These are phyloP conservation scores for Sinohyriopsis cumingii DNA, from an alignment of 2,888 invertebrate species.

Conservation along the genomic window DNA sequence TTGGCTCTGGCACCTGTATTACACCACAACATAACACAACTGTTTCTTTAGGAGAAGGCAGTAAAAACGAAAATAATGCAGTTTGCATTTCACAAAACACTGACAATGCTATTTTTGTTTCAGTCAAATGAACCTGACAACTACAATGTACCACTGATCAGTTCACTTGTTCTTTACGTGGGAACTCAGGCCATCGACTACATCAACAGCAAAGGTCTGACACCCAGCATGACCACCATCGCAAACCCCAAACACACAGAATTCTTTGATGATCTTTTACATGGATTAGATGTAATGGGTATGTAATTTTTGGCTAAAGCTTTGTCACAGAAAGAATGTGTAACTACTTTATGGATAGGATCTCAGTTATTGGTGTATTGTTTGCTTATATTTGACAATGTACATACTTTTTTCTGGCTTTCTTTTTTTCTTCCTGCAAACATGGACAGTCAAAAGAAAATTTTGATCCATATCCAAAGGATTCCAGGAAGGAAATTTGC, in stretches of 20 bases:
- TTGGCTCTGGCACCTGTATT: too few species aligned
- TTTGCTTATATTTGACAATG: too few species aligned
- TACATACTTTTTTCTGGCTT: too few species aligned
- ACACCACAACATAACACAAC: too few species aligned
- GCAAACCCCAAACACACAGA: conserved; percentile 98
- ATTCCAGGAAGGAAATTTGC: too few species aligned
- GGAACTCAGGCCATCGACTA: conserved; percentile 96
- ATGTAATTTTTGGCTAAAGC: background rate
- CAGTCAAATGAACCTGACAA: conserved; percentile 82
- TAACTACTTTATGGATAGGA: too few species aligned
- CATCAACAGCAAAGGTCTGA: conserved; percentile 91
- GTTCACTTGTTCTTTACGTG: conserved; percentile 97
- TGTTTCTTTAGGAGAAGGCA: too few species aligned
- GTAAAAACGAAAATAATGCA: background rate
- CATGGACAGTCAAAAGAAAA: too few species aligned
- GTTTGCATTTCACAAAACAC: background rate
- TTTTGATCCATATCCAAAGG: too few species aligned
- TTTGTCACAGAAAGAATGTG: too few species aligned
- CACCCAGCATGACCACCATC: conserved; percentile 97
- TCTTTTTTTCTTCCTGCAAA: too few species aligned
- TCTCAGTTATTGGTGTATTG: too few species aligned
- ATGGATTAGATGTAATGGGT: conserved; percentile 93
- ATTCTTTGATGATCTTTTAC: conserved; percentile 98
- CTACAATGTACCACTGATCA: conserved; percentile 97
- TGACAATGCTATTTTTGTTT: background rate